A percentile compares a stretch with the other conserved stretches of the same genome.
Conservation (phyloP, 2,888 invertebrate genomes). For the Drosophila infuscata region DNA sequence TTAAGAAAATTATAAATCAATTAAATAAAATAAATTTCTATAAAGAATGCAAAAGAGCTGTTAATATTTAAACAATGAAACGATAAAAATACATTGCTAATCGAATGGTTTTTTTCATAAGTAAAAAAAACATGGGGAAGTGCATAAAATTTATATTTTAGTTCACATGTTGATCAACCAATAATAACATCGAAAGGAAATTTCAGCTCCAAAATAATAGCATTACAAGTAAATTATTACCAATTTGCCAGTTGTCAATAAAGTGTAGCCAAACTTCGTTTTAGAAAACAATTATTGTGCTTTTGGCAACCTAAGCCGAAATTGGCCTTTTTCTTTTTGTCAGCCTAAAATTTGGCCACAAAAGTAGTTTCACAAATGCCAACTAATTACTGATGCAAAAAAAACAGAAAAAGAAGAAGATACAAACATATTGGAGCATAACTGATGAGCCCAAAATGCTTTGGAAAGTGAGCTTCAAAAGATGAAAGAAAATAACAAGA, state of each 20-base stretch:
- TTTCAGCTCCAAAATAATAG: not conserved
- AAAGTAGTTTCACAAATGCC: conserved; percentile 35
- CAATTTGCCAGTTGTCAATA: not conserved
- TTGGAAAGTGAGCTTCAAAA: conserved; percentile 40
- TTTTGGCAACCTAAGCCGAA: conserved; percentile 31
- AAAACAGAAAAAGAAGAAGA: not conserved
- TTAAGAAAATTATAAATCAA: too few species aligned
- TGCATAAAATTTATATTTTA: not conserved
- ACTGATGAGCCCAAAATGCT: conserved; percentile 44
- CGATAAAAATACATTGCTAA: too few species aligned
- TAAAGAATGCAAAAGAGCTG: too few species aligned
- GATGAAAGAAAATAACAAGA: not conserved
- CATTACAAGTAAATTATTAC: not conserved
- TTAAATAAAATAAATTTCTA: too few species aligned
- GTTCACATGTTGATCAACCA: not conserved
- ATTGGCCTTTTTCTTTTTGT: conserved; percentile 12
- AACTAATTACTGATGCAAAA: conserved; percentile 41
- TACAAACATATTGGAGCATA: conserved; percentile 53
- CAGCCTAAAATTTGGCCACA: conserved; percentile 39
- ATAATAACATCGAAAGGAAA: not conserved
- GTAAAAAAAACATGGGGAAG: too few species aligned
- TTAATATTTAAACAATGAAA: too few species aligned
- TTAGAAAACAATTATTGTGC: conserved; percentile 3
- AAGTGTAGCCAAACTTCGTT: conserved; percentile 13
- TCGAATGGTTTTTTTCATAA: too few species aligned